Evolutionary conservation across 2,888 invertebrate genomes (phyloP), one percentile per base, ranked within the genome.

Genomic region (Perizoma flavofasciatum): DNA sequence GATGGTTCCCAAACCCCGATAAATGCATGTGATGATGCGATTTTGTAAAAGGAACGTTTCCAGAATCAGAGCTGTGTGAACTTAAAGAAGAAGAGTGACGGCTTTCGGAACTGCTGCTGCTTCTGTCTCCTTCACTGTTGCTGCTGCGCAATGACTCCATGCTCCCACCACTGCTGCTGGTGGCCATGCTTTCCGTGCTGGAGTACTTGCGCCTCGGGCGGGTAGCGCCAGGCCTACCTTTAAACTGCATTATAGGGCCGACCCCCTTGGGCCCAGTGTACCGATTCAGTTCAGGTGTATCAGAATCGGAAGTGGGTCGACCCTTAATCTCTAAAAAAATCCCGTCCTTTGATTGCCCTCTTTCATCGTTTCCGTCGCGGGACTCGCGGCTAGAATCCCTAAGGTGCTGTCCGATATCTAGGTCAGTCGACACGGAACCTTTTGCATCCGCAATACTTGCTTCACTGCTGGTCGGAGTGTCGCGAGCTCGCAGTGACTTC

Each of bases 101-200:
- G 81, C 96, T 96, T 78, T 96, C 97, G 52, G 96, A 96, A 85
- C 96, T 97, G 78, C 96, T 96, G 58, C 96, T 96, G 78, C 97
- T 97, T 72, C 96, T 93, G 78, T 96, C 97, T 37, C 96, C 97
- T 84, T 97, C 97, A 82, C 97, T 97, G 59, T 96, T 97, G 82
- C 96, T 96, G 85, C 97, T 97, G 66, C 96, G 94, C 65, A 97
- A 89, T 56, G 97, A 97, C 80, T 97, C 97, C 95, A 97, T 95
- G 83, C 97, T 97, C 46, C 96, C 96, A 52, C 96, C 96, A 78
- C 96, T 96, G 86, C 96, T 96, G 77, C 96, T 97, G 6, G 96
- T 96, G 39, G 96, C 96, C 94, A 97, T 96, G 82, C 96, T 96
- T 85, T 97, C 97, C 37, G 96, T 96, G 75, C 97, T 97, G 6